These are phyloP conservation scores for Allophyes oxyacanthae DNA, from an alignment of 2,888 invertebrate genomes.

Conservation along the genomic window DNA sequence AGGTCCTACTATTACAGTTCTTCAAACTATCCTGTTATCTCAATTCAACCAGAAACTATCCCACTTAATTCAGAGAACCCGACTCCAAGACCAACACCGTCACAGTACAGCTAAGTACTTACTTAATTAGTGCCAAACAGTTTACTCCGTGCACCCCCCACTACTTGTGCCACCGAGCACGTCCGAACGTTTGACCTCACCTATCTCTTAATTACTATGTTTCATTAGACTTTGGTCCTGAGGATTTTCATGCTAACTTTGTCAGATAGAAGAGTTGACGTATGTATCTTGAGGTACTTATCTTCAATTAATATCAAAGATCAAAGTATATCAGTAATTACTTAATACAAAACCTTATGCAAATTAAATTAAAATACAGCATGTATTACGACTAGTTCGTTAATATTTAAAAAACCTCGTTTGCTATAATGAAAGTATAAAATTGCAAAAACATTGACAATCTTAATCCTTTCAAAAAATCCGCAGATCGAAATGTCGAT, in stretches of 20 bases:
- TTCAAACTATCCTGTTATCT: slow-evolving; percentile 12
- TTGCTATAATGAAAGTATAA: too few species aligned
- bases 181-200: slow-evolving; percentile 20
- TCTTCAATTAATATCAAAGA: background rate
- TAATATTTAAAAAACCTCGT: too few species aligned
- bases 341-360: too few species aligned
- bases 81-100: slow-evolving; percentile 20
- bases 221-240: slow-evolving; percentile 14
- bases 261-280: background rate
- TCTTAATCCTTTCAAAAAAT: too few species aligned
- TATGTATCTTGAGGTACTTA: background rate
- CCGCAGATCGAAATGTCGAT: too few species aligned
- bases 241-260: background rate
- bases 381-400: too few species aligned
- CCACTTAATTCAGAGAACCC: slow-evolving; percentile 22
- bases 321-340: too few species aligned
- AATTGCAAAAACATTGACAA: too few species aligned
- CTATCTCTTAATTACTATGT: slow-evolving; percentile 33
- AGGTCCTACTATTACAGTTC: slow-evolving; percentile 1
- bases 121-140: slow-evolving; percentile 36
- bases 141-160: slow-evolving; percentile 8
- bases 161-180: slow-evolving; percentile 22
- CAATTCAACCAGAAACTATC: slow-evolving; percentile 3
- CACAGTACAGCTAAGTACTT: slow-evolving; percentile 25
- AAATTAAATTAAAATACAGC: too few species aligned